A percentile compares a stretch with the other conserved stretches of the same genome.
Evolutionary conservation across 2,888 invertebrate species (phyloP).

Genomic region (Dusona sp.): DNA sequence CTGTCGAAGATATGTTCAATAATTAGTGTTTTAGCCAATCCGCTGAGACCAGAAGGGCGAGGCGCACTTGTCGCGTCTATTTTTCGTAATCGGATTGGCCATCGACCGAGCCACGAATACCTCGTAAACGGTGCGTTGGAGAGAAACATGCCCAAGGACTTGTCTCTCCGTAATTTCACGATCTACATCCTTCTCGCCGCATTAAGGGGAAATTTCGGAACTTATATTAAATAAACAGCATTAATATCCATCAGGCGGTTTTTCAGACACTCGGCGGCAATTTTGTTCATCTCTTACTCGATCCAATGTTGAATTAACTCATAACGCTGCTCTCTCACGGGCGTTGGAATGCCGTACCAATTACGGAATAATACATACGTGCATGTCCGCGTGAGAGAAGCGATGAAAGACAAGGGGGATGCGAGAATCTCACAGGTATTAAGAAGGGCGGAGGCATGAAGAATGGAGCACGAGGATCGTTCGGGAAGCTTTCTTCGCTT

Average conservation of each 20-base stretch:
- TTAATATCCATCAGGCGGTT: constrained; percentile 7
- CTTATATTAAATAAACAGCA: not conserved
- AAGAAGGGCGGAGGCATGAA: constrained; percentile 27
- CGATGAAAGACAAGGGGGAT: constrained; percentile 43
- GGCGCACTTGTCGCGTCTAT: too few relatives aligned
- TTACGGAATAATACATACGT: constrained; percentile 75
- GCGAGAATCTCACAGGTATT: constrained; percentile 22
- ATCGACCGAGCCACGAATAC: too few relatives aligned
- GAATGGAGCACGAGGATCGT: constrained; percentile 53
- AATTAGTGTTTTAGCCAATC: too few relatives aligned
- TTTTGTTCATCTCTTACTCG: constrained; percentile 31
- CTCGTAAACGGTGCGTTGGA: too few relatives aligned
- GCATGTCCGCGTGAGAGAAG: constrained; percentile 48
- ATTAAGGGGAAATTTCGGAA: not conserved
- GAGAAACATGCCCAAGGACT: not conserved
- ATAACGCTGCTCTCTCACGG: constrained; percentile 77
- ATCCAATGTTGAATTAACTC: constrained; percentile 79
- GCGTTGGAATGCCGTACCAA: constrained; percentile 80
- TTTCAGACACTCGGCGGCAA: not conserved
- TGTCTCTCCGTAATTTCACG: not conserved
- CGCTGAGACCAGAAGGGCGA: too few relatives aligned
- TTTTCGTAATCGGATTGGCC: too few relatives aligned
- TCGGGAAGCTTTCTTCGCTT: constrained; percentile 37
- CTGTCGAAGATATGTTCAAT: too few relatives aligned
- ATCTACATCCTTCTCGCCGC: not conserved